phyloP scores from a whole-genome alignment of 2,888 invertebrate genomes.

The Drosophila colorata region DNA sequence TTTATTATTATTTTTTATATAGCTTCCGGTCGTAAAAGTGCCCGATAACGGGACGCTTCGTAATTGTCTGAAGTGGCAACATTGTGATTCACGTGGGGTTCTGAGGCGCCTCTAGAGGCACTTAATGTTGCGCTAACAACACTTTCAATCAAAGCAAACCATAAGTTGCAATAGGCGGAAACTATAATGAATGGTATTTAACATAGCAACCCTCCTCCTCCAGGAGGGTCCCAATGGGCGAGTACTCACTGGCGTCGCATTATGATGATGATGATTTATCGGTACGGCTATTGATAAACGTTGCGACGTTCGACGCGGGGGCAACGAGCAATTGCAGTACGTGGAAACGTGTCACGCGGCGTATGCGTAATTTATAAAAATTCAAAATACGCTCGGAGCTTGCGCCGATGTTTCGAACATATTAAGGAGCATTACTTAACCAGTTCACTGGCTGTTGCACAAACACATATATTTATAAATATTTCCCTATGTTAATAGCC shows the following conservation, averaged over 20 bases:
- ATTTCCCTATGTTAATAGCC: conserved; percentile 22
- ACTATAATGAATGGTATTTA: neutral
- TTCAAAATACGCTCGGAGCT: neutral
- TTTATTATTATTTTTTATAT: neutral
- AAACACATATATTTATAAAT: neutral
- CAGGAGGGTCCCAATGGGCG: neutral
- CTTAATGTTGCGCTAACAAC: neutral
- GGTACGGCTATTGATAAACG: conserved; percentile 37
- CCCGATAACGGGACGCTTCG: conserved; percentile 26
- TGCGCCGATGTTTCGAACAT: neutral
- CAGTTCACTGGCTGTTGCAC: neutral
- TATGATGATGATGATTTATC: conserved; percentile 49
- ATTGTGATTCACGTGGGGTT: conserved; percentile 17
- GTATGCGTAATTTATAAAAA: conserved; percentile 51
- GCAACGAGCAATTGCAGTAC: neutral
- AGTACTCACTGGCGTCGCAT: conserved; percentile 14
- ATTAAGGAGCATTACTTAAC: neutral
- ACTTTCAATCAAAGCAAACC: neutral
- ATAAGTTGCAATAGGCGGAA: neutral
- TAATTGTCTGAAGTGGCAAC: conserved; percentile 2
- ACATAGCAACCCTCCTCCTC: neutral
- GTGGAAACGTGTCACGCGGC: conserved; percentile 49
- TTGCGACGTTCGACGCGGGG: neutral
- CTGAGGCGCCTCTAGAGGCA: neutral
- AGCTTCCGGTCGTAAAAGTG: conserved; percentile 12